phyloP scores from a whole-genome alignment of 2,888 invertebrate species.

The Rhodophaea formosa region DNA sequence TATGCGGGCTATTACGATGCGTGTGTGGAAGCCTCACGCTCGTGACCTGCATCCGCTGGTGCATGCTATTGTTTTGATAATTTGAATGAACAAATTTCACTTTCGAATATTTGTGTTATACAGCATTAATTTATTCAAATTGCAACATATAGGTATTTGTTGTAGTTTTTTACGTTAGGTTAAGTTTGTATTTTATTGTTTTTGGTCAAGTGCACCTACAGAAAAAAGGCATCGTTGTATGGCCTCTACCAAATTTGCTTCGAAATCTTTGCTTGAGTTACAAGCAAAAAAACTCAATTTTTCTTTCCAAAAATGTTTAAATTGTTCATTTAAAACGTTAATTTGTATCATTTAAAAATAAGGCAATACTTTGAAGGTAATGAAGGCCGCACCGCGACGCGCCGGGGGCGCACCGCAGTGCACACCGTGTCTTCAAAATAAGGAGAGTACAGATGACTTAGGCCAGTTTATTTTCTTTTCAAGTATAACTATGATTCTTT shows the following conservation, averaged over 20 bases:
- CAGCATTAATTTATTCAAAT: too few species aligned
- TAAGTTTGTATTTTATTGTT: too few species aligned
- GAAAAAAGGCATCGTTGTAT: too few species aligned
- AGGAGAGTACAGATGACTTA: background rate
- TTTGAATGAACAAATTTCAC: constrained; percentile 27
- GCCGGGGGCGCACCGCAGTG: constrained; percentile 35
- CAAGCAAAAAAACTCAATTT: background rate
- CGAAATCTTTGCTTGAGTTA: background rate
- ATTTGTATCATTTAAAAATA: constrained; percentile 11
- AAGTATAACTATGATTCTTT: too few species aligned
- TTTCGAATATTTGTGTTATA: background rate
- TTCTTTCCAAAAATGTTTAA: background rate
- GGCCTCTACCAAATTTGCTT: too few species aligned
- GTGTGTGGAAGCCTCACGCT: constrained; percentile 24
- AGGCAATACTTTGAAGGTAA: constrained; percentile 40
- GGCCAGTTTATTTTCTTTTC: too few species aligned
- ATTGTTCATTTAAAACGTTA: background rate
- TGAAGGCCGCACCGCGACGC: constrained; percentile 20
- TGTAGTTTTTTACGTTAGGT: too few species aligned
- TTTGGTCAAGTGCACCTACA: too few species aligned
- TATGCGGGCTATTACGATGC: constrained; percentile 22
- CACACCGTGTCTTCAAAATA: background rate
- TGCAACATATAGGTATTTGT: too few species aligned
- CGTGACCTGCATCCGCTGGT: constrained; percentile 34
- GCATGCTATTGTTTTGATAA: constrained; percentile 9